Conservation (phyloP, 1,140 invertebrate species). For the Leguminivora glycinivorella region DNA sequence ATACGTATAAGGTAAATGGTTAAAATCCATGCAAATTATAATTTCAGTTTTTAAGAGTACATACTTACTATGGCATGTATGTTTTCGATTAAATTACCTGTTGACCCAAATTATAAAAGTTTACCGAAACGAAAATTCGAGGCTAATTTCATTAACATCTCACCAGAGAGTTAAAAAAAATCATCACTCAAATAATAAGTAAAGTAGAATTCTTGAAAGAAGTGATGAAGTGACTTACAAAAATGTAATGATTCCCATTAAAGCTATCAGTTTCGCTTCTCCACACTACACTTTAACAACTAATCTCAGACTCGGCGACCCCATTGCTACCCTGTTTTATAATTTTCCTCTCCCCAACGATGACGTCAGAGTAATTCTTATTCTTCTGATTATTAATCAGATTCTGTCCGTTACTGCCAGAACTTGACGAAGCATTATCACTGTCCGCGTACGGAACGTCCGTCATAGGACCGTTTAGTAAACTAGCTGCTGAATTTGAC, state of each 20-base stretch:
- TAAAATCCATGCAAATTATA: too few species aligned
- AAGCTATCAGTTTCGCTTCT: not conserved
- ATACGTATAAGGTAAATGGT: too few species aligned
- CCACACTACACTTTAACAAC: conserved; percentile 49
- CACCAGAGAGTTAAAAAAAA: too few species aligned
- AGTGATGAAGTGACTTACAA: too few species aligned
- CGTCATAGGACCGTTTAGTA: conserved; percentile 74
- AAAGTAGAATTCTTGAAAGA: too few species aligned
- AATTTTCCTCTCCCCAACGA: conserved; percentile 52
- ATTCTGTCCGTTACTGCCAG: conserved; percentile 49
- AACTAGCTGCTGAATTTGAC: conserved; percentile 68
- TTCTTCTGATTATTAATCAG: conserved; percentile 50
- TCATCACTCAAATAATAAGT: too few species aligned
- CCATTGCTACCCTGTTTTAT: conserved; percentile 69
- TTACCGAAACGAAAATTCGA: too few species aligned
- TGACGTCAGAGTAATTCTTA: conserved; percentile 49
- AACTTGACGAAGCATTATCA: conserved; percentile 67
- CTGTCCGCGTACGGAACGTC: conserved; percentile 77
- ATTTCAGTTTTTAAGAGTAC: too few species aligned
- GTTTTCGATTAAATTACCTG: too few species aligned
- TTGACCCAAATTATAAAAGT: too few species aligned
- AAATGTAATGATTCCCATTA: not conserved
- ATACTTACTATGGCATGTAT: too few species aligned
- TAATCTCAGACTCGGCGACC: conserved; percentile 64
- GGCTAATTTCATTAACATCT: too few species aligned